Evolutionary conservation across 37 sponge, comb jelly and placozoan genomes (phyloP).

Genomic region (Lycopodina hypogea): DNA sequence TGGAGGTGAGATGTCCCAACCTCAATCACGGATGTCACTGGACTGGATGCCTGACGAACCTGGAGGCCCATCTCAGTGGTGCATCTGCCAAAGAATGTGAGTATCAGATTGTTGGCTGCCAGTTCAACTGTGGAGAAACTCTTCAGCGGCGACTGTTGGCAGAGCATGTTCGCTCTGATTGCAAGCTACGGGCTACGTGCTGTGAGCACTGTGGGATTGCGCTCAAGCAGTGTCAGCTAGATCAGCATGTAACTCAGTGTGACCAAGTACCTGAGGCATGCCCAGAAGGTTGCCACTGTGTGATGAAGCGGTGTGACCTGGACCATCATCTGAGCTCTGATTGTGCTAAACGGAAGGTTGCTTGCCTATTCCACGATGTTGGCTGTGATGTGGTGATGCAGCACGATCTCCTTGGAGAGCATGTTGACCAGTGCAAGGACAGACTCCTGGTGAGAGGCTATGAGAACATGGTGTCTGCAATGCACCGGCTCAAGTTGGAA

Average conservation of each 20-base stretch:
- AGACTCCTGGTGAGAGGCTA: background rate
- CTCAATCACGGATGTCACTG: slow-evolving; percentile 25
- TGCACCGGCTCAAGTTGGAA: background rate
- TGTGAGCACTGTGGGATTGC: slow-evolving; percentile 15
- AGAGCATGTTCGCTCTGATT: slow-evolving; percentile 3
- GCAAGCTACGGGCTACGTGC: background rate
- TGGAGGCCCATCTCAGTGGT: background rate
- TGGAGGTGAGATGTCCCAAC: slow-evolving; percentile 30
- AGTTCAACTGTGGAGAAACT: slow-evolving; percentile 9
- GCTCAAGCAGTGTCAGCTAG: background rate
- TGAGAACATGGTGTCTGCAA: background rate
- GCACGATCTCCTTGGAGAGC: background rate
- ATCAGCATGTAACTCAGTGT: background rate
- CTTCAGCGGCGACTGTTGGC: background rate
- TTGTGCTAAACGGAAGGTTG: background rate
- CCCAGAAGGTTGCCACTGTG: background rate
- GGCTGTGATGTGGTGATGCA: background rate
- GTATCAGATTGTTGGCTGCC: background rate
- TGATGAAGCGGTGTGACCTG: slow-evolving; percentile 8
- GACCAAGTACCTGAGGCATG: slow-evolving; percentile 1
- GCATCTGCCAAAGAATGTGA: slow-evolving; percentile 7
- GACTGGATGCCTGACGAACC: slow-evolving; percentile 22
- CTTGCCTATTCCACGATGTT: background rate
- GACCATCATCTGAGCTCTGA: background rate
- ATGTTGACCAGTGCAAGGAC: background rate